A percentile compares a stretch with the other conserved stretches of the same genome.
These are phyloP conservation scores for Zosterops lateralis DNA, from an alignment of 2,113 vertebrate species.

Conservation along the genomic window DNA sequence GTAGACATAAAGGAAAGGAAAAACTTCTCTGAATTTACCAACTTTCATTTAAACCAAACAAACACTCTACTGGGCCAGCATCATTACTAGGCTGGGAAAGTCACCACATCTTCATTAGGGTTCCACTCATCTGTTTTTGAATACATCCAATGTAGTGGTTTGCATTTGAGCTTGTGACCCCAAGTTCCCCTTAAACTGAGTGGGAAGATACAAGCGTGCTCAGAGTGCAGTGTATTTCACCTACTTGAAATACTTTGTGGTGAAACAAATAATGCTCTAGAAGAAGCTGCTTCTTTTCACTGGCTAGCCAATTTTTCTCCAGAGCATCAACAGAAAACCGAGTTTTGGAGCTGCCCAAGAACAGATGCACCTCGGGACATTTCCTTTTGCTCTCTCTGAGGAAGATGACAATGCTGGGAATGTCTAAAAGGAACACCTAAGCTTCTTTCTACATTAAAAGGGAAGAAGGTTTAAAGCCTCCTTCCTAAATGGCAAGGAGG, in stretches of 20 bases:
- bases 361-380: background rate
- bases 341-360: background rate
- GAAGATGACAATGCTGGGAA: background rate
- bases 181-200: background rate
- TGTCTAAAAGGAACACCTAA: background rate
- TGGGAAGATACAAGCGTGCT: background rate
- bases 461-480: background rate
- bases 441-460: background rate
- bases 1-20: background rate
- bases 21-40: background rate
- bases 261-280: background rate
- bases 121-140: background rate
- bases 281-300: background rate
- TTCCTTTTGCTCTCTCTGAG: background rate
- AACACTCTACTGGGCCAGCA: background rate
- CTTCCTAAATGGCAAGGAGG: background rate
- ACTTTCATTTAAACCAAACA: background rate
- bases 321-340: background rate
- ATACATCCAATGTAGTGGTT: background rate
- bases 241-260: background rate
- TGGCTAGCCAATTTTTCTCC: background rate
- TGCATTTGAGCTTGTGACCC: background rate
- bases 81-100: background rate
- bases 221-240: background rate
- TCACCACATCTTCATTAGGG: background rate